phyloP scores from a whole-genome alignment of 1,140 invertebrate genomes.

The Drosophila arawakana region DNA sequence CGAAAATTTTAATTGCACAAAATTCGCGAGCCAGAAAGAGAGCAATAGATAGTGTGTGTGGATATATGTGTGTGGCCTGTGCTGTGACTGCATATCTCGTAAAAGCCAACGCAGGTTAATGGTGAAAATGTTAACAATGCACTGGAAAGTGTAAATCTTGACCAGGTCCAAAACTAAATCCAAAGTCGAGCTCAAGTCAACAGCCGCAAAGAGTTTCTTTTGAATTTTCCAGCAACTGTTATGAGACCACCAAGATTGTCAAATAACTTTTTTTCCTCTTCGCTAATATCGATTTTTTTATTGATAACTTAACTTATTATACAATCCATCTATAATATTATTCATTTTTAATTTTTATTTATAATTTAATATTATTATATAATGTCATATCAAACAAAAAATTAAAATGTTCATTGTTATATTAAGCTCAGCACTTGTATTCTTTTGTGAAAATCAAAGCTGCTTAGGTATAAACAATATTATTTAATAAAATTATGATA shows the following conservation, averaged over 20 bases:
- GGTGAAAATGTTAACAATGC: constrained; percentile 82
- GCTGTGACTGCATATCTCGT: constrained; percentile 59
- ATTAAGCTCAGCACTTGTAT: too few relatives aligned
- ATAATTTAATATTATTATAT: too few relatives aligned
- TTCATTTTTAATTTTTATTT: too few relatives aligned
- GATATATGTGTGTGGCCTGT: constrained; percentile 63
- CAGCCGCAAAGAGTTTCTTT: constrained; percentile 4
- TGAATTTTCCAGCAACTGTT: constrained; percentile 19
- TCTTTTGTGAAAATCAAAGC: too few relatives aligned
- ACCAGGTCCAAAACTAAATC: constrained; percentile 18
- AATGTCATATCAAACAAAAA: too few relatives aligned
- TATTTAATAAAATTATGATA: too few relatives aligned
- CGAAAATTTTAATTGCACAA: constrained; percentile 82
- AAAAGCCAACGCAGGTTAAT: constrained; percentile 81
- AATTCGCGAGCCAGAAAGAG: constrained; percentile 52
- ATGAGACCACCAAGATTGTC: constrained; percentile 26
- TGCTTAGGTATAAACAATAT: too few relatives aligned
- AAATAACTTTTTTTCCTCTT: neutral
- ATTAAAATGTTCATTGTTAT: too few relatives aligned
- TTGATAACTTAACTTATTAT: too few relatives aligned
- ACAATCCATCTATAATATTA: too few relatives aligned
- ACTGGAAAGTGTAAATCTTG: constrained; percentile 79
- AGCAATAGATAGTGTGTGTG: neutral
- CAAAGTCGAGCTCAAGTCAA: neutral
- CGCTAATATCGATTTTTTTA: neutral